A percentile compares a stretch with the other conserved stretches of the same genome.
Evolutionary conservation across 1,140 invertebrate genomes (phyloP).

Genomic region (Spodoptera litura): DNA sequence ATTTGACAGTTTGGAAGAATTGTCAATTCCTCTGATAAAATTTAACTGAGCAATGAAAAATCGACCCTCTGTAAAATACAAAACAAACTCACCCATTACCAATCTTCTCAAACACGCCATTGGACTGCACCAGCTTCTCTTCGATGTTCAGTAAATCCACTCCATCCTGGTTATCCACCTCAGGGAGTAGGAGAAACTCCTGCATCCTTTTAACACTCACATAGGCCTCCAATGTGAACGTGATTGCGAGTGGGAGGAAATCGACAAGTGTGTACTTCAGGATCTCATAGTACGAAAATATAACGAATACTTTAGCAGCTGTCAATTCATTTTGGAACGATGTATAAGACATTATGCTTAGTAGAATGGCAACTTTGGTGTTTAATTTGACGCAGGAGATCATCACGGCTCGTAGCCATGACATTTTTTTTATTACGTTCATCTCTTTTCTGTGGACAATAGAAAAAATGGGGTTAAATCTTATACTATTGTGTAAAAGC

Average conservation of each 20-base stretch:
- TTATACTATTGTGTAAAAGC: too few species aligned
- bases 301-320: conserved; percentile 92
- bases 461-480: neutral
- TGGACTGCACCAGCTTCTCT: conserved; percentile 53
- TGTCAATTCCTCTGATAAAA: too few species aligned
- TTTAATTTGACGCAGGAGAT: conserved; percentile 89
- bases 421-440: conserved; percentile 89
- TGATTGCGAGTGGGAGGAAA: conserved; percentile 90
- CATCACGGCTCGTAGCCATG: conserved; percentile 89
- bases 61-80: neutral
- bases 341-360: conserved; percentile 92
- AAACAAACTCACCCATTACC: conserved; percentile 72
- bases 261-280: conserved; percentile 91
- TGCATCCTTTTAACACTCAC: conserved; percentile 90
- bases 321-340: conserved; percentile 89
- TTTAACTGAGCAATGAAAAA: too few species aligned
- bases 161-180: conserved; percentile 80
- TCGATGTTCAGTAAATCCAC: conserved; percentile 71
- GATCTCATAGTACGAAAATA: conserved; percentile 91
- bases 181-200: conserved; percentile 88
- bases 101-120: conserved; percentile 78
- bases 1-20: too few species aligned
- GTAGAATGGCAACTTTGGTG: conserved; percentile 92
- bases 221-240: conserved; percentile 85
- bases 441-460: conserved; percentile 87